Evolutionary conservation across 2,113 vertebrate genomes (phyloP), one percentile per base, ranked within the genome.

Genomic region (Sinocyclocheilus maitianheensis): DNA sequence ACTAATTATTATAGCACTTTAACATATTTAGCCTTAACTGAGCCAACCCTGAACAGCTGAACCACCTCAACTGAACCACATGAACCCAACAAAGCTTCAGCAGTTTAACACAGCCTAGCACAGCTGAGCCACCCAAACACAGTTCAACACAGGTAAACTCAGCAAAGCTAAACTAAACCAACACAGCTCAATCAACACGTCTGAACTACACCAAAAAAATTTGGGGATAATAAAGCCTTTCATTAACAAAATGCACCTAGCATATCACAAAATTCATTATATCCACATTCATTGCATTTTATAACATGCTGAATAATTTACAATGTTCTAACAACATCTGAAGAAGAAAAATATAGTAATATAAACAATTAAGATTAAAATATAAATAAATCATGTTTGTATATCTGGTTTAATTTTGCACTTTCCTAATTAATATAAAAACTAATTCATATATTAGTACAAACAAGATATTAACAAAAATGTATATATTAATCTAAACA

Each of bases 1-100:
- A 26, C 24, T 82, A 82, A 82, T 82, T 82, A 69, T 82, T 69
- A 51, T 30, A 53, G 63, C 62, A 24, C 80, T 82, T 82, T 69
- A 30, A 51, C 46, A 72, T 83, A 72, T 83, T 83, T 83, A 83
- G 26, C 65, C 63, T 81, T 46, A 81, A 65, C 60, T 75, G 72
- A 55, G 76, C 77, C 77, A 80, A 62, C 18, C 2, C 37, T 0
- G 58, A 40, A 55, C 65, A 83, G 26, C 81, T 67, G 40, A 46
- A 26, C 79, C 79, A 51, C n/a, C 62, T 20, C 40, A 46, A 48
- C 40, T 65, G n/a, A 62, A 14, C 55, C 34, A 40, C 20, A 62
- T 43, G n/a, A 51, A 81, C 62, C 63, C 1, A 20, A 30, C 16
- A 51, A 67, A 82, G 37, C 40, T 75, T 75, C n/a, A 24, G 24